phyloP scores from a whole-genome alignment of 2,888 invertebrate species.

The Morpho deidamia region DNA sequence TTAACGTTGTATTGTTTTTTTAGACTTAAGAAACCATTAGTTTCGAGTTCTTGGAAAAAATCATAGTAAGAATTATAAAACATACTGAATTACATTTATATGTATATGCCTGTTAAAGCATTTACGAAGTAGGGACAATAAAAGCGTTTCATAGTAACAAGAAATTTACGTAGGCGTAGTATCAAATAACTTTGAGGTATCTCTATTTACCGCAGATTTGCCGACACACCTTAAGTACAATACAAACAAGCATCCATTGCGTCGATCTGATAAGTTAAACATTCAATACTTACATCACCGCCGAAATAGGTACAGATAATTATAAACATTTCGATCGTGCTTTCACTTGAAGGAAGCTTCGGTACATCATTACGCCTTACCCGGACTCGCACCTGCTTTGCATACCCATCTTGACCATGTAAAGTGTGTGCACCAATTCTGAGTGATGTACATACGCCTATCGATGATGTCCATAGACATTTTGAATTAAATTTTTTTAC shows the following conservation, averaged over 20 bases:
- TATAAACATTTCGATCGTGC: slow-evolving; percentile 32
- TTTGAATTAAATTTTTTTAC: too few relatives aligned
- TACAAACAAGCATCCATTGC: slow-evolving; percentile 17
- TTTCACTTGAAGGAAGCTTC: slow-evolving; percentile 43
- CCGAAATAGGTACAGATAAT: slow-evolving; percentile 30
- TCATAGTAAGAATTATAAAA: too few relatives aligned
- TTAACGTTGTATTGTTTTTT: too few relatives aligned
- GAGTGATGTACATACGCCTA: slow-evolving; percentile 42
- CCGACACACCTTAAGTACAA: slow-evolving; percentile 12
- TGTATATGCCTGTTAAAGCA: too few relatives aligned
- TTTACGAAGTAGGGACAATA: too few relatives aligned
- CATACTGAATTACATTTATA: too few relatives aligned
- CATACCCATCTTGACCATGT: slow-evolving; percentile 65
- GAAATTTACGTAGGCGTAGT: slow-evolving; percentile 2
- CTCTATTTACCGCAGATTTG: slow-evolving; percentile 8
- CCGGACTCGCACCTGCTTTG: slow-evolving; percentile 60
- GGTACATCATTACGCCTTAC: slow-evolving; percentile 56
- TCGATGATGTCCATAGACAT: slow-evolving; percentile 32
- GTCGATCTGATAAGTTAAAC: slow-evolving; percentile 16
- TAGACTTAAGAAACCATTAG: too few relatives aligned
- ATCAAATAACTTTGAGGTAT: slow-evolving; percentile 3
- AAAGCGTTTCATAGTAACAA: neutral
- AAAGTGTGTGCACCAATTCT: slow-evolving; percentile 61
- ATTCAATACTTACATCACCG: slow-evolving; percentile 19
- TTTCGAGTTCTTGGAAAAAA: too few relatives aligned